phyloP scores from a whole-genome alignment of 1,140 invertebrate species.

The Aphelinus certus region DNA sequence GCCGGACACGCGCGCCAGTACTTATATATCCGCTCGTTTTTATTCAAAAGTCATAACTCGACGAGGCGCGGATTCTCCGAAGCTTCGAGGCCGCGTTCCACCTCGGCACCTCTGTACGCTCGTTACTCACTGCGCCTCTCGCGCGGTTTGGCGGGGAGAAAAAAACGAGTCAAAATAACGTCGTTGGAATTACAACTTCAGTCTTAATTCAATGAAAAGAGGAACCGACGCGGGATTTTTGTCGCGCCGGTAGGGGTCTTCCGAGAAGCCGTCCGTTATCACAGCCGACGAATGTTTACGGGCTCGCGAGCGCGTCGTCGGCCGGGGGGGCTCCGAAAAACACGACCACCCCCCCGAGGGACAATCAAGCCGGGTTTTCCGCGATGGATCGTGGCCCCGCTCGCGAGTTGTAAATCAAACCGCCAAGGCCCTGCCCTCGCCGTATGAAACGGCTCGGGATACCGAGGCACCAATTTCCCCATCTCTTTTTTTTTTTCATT shows the following conservation, averaged over 20 bases:
- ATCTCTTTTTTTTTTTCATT: background rate
- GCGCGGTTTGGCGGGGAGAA: background rate
- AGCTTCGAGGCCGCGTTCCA: background rate
- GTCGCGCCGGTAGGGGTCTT: conserved; percentile 31
- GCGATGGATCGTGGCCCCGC: background rate
- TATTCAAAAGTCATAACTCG: conserved; percentile 38
- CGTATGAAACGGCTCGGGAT: too few species aligned
- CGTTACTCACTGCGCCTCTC: background rate
- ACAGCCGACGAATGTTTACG: background rate
- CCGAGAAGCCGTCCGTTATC: conserved; percentile 30
- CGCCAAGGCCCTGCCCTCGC: too few species aligned
- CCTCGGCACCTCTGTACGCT: background rate
- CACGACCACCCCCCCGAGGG: background rate
- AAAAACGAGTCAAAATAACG: background rate
- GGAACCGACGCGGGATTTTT: conserved; percentile 10
- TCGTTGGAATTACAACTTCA: conserved; percentile 4
- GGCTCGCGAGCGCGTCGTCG: too few species aligned
- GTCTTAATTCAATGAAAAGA: conserved; percentile 26
- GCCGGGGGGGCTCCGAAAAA: background rate
- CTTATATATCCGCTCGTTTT: too few species aligned
- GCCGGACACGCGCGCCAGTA: too few species aligned
- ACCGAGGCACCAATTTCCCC: background rate
- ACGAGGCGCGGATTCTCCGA: background rate
- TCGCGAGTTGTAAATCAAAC: too few species aligned
- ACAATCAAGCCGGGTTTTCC: background rate